Percentiles rank a stretch among this genome's conserved stretches.
phyloP scores from a whole-genome alignment of 2,888 invertebrate species.

The Ganaspis brasiliensis region DNA sequence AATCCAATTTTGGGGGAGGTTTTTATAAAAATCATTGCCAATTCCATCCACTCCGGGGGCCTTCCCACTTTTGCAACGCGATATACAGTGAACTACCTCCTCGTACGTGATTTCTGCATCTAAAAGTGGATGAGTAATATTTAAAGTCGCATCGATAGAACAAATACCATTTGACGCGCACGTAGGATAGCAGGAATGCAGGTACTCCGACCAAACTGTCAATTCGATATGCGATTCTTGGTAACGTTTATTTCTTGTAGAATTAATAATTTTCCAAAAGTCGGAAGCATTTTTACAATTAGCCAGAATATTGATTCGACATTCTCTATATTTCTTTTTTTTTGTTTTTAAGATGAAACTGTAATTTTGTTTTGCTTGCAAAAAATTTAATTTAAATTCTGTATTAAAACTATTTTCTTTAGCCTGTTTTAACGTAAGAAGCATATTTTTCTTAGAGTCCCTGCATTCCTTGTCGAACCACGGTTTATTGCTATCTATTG shows the following conservation, averaged over 20 bases:
- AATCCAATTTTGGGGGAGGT: too few species aligned
- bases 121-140: too few species aligned
- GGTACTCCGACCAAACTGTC: neutral
- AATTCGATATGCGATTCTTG: neutral
- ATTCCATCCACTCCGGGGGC: too few species aligned
- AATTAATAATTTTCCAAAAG: constrained; percentile 11
- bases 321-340: too few species aligned
- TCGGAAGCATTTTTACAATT: neutral
- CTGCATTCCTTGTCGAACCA: neutral
- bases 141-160: too few species aligned
- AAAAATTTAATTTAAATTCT: neutral
- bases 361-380: neutral
- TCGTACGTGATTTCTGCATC: too few species aligned
- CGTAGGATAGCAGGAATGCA: too few species aligned
- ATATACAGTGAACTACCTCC: too few species aligned
- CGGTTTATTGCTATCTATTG: neutral
- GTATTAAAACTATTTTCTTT: neutral
- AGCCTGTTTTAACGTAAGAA: neutral
- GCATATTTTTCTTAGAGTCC: neutral
- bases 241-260: neutral
- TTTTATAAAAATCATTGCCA: too few species aligned
- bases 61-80: too few species aligned
- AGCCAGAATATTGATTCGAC: neutral
- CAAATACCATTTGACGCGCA: too few species aligned
- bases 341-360: neutral